These are phyloP conservation scores for Pomatorhinus ruficollis DNA, from an alignment of 2,113 vertebrate species.

Conservation along the genomic window DNA sequence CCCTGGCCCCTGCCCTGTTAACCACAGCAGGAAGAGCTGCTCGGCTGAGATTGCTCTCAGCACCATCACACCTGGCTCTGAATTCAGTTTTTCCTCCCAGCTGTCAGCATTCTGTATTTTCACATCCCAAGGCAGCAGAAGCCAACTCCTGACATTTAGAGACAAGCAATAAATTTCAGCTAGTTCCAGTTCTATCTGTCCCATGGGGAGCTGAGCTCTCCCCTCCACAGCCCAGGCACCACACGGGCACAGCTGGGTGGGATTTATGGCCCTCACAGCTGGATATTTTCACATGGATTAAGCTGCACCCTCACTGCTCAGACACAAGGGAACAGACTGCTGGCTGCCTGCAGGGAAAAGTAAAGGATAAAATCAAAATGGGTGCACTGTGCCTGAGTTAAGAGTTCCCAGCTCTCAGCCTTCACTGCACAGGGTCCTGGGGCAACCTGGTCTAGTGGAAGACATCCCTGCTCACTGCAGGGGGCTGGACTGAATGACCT, in stretches of 20 bases:
- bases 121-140: not conserved
- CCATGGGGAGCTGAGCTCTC: not conserved
- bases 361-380: not conserved
- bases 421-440: not conserved
- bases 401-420: not conserved
- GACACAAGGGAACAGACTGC: not conserved
- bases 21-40: slow-evolving; percentile 65
- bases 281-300: not conserved
- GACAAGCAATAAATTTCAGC: slow-evolving; percentile 28
- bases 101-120: not conserved
- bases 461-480: not conserved
- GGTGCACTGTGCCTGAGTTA: fast-evolving
- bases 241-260: not conserved
- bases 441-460: not conserved
- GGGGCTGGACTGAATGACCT: not conserved
- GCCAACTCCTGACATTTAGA: not conserved
- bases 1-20: slow-evolving; percentile 9
- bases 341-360: not conserved
- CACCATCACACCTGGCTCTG: not conserved
- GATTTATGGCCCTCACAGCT: not conserved
- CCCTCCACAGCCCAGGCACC: not conserved
- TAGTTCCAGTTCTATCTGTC: not conserved
- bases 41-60: slow-evolving; percentile 14
- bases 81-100: not conserved
- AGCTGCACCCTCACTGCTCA: not conserved